Evolutionary conservation across 2,888 invertebrate species (phyloP).

Genomic region (Apodemia mormo): DNA sequence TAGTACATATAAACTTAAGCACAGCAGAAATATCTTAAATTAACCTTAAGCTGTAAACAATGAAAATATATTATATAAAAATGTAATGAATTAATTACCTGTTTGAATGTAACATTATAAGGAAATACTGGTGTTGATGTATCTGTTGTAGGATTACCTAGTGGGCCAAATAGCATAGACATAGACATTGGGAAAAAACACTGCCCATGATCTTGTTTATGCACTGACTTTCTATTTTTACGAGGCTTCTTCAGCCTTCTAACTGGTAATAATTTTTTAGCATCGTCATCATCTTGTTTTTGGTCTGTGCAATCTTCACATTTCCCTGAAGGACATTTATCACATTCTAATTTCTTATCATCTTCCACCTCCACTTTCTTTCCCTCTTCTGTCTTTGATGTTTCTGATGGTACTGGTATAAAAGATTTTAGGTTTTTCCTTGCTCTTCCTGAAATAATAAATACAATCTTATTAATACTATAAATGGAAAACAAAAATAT

Average conservation of each 20-base stretch:
- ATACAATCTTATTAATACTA: conserved; percentile 17
- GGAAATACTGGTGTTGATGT: conserved; percentile 86
- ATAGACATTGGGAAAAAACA: conserved; percentile 92
- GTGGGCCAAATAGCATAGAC: conserved; percentile 92
- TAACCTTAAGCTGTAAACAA: too few relatives aligned
- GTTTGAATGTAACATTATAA: conserved; percentile 93
- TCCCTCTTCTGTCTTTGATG: conserved; percentile 59
- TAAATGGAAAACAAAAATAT: neutral
- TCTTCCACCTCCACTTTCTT: conserved; percentile 55
- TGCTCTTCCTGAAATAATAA: conserved; percentile 63
- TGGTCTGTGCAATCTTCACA: conserved; percentile 54
- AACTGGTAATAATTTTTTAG: conserved; percentile 53
- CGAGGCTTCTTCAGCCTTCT: conserved; percentile 60
- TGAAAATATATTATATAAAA: too few relatives aligned
- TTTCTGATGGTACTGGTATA: conserved; percentile 67
- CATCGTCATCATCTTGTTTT: conserved; percentile 60
- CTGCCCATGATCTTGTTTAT: conserved; percentile 64
- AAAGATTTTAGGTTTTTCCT: conserved; percentile 70
- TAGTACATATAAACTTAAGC: too few relatives aligned
- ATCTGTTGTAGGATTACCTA: conserved; percentile 81
- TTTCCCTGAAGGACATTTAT: conserved; percentile 59
- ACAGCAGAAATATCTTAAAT: too few relatives aligned
- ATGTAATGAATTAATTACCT: conserved; percentile 81
- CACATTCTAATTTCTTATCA: conserved; percentile 60
- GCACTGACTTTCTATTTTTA: conserved; percentile 68